A percentile compares a stretch with the other conserved stretches of the same genome.
These are phyloP conservation scores for Tetramorium alpestre DNA, from an alignment of 1,140 invertebrate species.

Conservation along the genomic window DNA sequence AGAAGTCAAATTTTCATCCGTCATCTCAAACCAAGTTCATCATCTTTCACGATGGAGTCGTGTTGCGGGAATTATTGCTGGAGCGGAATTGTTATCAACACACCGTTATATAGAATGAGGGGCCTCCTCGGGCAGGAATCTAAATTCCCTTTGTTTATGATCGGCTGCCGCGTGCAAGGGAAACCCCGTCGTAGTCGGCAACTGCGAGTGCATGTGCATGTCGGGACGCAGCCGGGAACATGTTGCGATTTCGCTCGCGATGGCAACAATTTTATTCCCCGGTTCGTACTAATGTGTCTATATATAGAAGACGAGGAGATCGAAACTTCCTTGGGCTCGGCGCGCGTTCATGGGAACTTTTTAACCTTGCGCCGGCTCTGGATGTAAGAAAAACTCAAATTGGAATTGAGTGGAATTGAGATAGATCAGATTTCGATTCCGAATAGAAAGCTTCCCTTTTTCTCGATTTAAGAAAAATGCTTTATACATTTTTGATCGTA, in stretches of 20 bases:
- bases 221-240: slow-evolving; percentile 31
- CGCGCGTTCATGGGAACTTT: slow-evolving; percentile 9
- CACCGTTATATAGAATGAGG: not conserved
- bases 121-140: slow-evolving; percentile 29
- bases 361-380: not conserved
- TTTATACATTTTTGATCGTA: not conserved
- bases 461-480: not conserved
- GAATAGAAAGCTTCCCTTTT: not conserved
- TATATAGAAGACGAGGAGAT: slow-evolving; percentile 34
- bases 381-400: not conserved
- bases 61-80: not conserved
- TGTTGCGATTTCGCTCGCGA: slow-evolving; percentile 39
- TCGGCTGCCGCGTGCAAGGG: slow-evolving; percentile 50
- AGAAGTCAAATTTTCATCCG: not conserved
- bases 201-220: slow-evolving; percentile 39
- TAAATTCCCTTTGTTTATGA: slow-evolving; percentile 60
- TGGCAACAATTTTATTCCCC: slow-evolving; percentile 52
- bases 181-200: not conserved
- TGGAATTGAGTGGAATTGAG: not conserved
- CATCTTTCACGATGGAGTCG: not conserved
- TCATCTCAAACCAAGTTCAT: not conserved
- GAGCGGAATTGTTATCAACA: not conserved
- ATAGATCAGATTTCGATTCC: not conserved
- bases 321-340: slow-evolving; percentile 16
- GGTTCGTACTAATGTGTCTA: slow-evolving; percentile 33